phyloP scores from a whole-genome alignment of 2,888 invertebrate genomes.

The Baccha elongata region DNA sequence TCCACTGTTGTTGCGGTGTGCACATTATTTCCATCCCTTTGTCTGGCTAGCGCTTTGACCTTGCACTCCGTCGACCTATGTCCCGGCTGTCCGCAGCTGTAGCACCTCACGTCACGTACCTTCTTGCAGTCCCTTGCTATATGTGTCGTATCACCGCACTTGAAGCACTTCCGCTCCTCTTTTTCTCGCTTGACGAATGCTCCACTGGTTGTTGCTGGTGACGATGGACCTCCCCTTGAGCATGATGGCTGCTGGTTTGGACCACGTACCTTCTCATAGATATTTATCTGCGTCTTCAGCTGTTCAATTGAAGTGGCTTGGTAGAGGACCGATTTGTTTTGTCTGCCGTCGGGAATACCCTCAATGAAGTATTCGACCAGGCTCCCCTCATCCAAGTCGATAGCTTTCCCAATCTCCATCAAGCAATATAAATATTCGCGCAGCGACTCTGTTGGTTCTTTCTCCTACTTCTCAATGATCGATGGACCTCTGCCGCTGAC shows the following conservation, averaged over 20 bases:
- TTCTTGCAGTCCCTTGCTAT: neutral
- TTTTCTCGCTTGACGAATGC: neutral
- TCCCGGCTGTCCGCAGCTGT: slow-evolving; percentile 11
- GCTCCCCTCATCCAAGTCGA: no score
- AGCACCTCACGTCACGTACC: neutral
- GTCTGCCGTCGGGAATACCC: no score
- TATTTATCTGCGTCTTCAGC: neutral
- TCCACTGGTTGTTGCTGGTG: neutral
- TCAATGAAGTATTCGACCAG: no score
- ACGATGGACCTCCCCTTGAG: slow-evolving; percentile 8
- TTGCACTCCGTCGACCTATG: neutral
- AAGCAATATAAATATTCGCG: neutral
- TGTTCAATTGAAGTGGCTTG: no score
- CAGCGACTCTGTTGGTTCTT: slow-evolving; percentile 1
- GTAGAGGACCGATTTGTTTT: no score
- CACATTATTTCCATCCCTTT: neutral
- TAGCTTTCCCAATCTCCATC: no score
- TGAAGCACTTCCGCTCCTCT: slow-evolving; percentile 13
- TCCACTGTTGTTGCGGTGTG: slow-evolving; percentile 24
- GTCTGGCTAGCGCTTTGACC: no score
- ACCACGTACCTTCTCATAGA: slow-evolving; percentile 29
- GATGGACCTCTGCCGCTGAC: neutral
- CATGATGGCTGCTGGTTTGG: slow-evolving; percentile 29
- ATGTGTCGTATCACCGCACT: slow-evolving; percentile 20
- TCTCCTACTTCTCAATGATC: neutral